Conservation (phyloP, 2,888 invertebrate genomes). For the Endotricha flammealis region DNA sequence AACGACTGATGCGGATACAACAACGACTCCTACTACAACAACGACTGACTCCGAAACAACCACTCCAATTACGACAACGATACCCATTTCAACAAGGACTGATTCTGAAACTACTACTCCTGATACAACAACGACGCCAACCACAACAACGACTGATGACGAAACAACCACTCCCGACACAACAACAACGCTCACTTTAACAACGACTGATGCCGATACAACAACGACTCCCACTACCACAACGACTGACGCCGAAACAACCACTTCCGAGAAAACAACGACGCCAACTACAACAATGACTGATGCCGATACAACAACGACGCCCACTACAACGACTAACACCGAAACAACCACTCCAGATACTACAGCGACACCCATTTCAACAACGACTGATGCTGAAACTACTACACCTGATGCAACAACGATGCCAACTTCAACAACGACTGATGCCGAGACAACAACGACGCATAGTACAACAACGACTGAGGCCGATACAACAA, state of each 20-base stretch:
- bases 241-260: not conserved
- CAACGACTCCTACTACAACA: slow-evolving; percentile 5
- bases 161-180: slow-evolving; percentile 11
- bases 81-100: not conserved
- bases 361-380: not conserved
- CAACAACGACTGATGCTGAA: too few species aligned
- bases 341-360: slow-evolving; percentile 2
- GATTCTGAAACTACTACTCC: not conserved
- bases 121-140: slow-evolving; percentile 8
- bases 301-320: slow-evolving; percentile 3
- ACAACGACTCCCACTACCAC: slow-evolving; percentile 10
- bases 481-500: too few species aligned
- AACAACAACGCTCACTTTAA: slow-evolving; percentile 9
- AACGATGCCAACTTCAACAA: too few species aligned
- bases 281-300: not conserved
- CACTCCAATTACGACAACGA: not conserved
- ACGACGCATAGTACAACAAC: too few species aligned
- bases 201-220: slow-evolving; percentile 6
- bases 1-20: too few species aligned
- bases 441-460: too few species aligned
- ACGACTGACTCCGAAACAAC: slow-evolving; percentile 3
- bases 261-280: slow-evolving; percentile 2
- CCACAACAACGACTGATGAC: too few species aligned
- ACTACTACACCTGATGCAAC: too few species aligned
- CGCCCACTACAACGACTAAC: not conserved